Conservation (phyloP, 2,797 vertebrate genomes). For the Bufotes viridis region DNA sequence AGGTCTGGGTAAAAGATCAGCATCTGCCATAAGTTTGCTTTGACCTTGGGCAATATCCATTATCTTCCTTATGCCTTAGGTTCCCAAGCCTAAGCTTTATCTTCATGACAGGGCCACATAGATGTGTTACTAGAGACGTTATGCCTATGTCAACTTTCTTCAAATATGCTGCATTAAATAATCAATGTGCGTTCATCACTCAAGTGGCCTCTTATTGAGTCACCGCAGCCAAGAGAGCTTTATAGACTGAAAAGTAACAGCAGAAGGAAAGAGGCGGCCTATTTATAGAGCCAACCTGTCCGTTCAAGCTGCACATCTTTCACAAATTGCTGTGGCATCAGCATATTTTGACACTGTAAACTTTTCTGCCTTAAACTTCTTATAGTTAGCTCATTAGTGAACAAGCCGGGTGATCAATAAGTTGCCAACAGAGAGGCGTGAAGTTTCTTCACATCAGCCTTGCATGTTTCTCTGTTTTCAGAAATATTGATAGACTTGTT, state of each 20-base stretch:
- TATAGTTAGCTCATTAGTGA: conserved; percentile 73
- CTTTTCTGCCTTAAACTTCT: conserved; percentile 65
- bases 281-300: conserved; percentile 41
- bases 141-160: conserved; percentile 37
- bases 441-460: conserved; percentile 66
- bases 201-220: conserved; percentile 27
- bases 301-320: conserved; percentile 31
- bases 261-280: conserved; percentile 19
- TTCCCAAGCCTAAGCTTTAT: conserved; percentile 28
- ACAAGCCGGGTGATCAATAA: conserved; percentile 71
- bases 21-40: conserved; percentile 33
- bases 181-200: conserved; percentile 40
- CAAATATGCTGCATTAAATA: conserved; percentile 48
- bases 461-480: conserved; percentile 65
- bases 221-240: conserved; percentile 5
- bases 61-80: conserved; percentile 47
- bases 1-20: not conserved
- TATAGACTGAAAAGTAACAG: conserved; percentile 29
- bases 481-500: conserved; percentile 68
- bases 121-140: conserved; percentile 11
- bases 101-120: conserved; percentile 42
- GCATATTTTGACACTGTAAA: conserved; percentile 67
- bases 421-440: conserved; percentile 63
- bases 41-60: conserved; percentile 60
- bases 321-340: conserved; percentile 64